phyloP scores from a whole-genome alignment of 2,797 vertebrate species.

The Schizopygopsis pylzovi region DNA sequence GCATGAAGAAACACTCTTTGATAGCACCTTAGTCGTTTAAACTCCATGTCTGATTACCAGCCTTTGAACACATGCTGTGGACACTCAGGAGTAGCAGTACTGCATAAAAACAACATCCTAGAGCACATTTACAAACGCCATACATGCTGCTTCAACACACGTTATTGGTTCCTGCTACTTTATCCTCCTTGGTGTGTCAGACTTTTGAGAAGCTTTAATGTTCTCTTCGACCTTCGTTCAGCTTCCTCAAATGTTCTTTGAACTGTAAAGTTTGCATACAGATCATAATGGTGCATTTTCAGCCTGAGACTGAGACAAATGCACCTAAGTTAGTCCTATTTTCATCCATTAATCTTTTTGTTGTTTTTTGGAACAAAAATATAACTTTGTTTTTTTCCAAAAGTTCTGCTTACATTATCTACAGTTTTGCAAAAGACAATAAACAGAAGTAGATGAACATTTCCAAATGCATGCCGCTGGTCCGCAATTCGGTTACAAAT shows the following conservation, averaged over 20 bases:
- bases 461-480: constrained; percentile 60
- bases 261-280: constrained; percentile 34
- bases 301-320: constrained; percentile 47
- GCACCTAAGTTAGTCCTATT: constrained; percentile 33
- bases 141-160: constrained; percentile 29
- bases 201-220: constrained; percentile 5
- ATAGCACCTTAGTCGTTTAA: constrained; percentile 35
- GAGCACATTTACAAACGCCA: constrained; percentile 26
- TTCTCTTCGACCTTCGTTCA: constrained; percentile 17
- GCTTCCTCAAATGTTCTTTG: background rate
- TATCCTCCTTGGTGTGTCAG: background rate
- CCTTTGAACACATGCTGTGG: constrained; percentile 34
- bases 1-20: constrained; percentile 40
- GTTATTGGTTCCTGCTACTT: constrained; percentile 5
- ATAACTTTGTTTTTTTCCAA: constrained; percentile 61
- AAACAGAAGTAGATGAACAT: constrained; percentile 55
- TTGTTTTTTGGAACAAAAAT: constrained; percentile 65
- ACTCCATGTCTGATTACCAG: background rate
- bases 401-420: constrained; percentile 67
- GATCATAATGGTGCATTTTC: constrained; percentile 25
- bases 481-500: constrained; percentile 30
- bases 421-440: constrained; percentile 63
- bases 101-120: constrained; percentile 16
- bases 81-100: constrained; percentile 19
- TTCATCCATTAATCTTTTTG: constrained; percentile 46